Evolutionary conservation across 2,797 vertebrate genomes (phyloP).

Genomic region (Semaprochilodus insignis): DNA sequence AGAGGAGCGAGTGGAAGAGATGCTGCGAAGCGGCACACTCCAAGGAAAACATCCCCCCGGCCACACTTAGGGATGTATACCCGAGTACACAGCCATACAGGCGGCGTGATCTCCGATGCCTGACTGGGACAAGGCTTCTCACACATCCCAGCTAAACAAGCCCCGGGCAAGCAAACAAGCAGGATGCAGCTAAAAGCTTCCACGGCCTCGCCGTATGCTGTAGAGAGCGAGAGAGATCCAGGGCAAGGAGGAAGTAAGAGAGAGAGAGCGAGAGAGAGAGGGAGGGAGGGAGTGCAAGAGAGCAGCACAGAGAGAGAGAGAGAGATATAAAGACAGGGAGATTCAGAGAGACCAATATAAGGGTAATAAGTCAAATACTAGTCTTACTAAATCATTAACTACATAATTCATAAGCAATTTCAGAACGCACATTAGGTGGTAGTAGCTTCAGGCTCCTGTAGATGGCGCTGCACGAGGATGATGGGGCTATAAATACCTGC

Average conservation of each 20-base stretch:
- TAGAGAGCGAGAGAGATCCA: not conserved
- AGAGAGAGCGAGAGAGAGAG: not conserved
- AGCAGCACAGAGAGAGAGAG: not conserved
- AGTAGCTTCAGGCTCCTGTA: too few species aligned
- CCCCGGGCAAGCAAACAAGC: slow-evolving; percentile 51
- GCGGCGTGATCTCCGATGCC: slow-evolving; percentile 28
- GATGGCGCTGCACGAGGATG: too few species aligned
- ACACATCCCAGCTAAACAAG: slow-evolving; percentile 51
- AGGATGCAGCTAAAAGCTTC: slow-evolving; percentile 55
- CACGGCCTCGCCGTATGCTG: slow-evolving; percentile 30
- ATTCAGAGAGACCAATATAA: not conserved
- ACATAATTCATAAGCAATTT: too few species aligned
- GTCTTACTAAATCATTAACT: too few species aligned
- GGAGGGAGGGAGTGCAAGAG: not conserved
- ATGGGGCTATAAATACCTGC: too few species aligned
- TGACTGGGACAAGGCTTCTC: slow-evolving; percentile 45
- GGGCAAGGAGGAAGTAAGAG: not conserved
- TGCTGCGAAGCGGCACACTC: slow-evolving; percentile 6
- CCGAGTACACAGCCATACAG: slow-evolving; percentile 42
- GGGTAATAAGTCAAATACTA: not conserved
- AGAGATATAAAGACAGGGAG: not conserved
- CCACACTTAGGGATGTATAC: slow-evolving; percentile 48
- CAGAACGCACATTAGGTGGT: too few species aligned
- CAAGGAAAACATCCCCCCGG: slow-evolving; percentile 49
- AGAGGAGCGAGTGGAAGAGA: slow-evolving; percentile 19